Base-by-base conservation (phyloP, 2,797 vertebrate genomes). In the Notamacropus eugenii region DNA sequence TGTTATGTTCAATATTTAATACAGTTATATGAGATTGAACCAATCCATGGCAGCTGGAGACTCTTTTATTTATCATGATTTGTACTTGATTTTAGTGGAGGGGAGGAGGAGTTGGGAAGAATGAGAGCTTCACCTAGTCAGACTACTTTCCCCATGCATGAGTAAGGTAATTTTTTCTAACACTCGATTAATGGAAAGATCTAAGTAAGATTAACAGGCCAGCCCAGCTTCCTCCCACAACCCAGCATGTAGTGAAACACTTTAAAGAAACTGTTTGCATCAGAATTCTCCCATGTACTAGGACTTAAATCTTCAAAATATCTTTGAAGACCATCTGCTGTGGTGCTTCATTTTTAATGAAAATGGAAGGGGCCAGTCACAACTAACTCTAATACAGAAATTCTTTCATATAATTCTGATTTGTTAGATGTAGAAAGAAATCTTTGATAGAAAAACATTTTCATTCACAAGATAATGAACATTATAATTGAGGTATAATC, bases 341-440 rank as follows among this genome's bases (percentile, higher is more conserved):
- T 22, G 94, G 91, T 97, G 59, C 94, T 98, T 98, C 97, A 98
- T 98, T 98, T 98, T 98, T 98, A 98, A 98, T 98, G 97, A 97
- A 98, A 98, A 98, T 95, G 93, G 95, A 98, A 98, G 97, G 74
- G 97, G 96, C 93, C 93, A 97, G 46, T 95, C 96, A 93, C 92
- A 90, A 98, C 97, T 87, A 96, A 95, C 93, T 98, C n/a, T 91
- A 95, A 96, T 98, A 94, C 0, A n/a, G 95, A 95, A 98, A 94
- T 58, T 40, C 28, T 98, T 93, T 97, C 96, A 96, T 93, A 14
- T 90, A 97, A 91, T 96, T 92, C 54, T 96, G 96, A 95, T 96
- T 97, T 97, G 59, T 92, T 97, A 0, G 92, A 95, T 95, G 96
- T 98, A 97, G 96, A 67, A 98, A 96, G 96, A 98, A 56, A 96